These are phyloP conservation scores for Xyliphius kryptos DNA, from an alignment of 2,113 vertebrate genomes.

Conservation along the genomic window DNA sequence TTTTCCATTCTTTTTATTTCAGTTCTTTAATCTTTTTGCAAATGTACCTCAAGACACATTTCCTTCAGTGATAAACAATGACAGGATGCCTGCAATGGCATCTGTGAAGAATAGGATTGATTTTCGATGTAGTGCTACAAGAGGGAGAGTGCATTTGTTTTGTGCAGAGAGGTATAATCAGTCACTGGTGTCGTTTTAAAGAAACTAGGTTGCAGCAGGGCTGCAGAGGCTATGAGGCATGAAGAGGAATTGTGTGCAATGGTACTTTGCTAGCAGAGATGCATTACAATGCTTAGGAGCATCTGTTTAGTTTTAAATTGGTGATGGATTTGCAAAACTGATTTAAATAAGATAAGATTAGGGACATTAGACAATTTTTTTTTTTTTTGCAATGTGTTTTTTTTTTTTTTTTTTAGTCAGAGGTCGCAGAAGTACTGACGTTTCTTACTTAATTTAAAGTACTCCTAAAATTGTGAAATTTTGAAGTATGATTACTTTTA, in stretches of 20 bases:
- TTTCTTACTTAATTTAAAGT: no score
- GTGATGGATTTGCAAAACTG: slow-evolving; percentile 1
- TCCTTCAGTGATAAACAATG: slow-evolving; percentile 49
- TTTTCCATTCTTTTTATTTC: slow-evolving; percentile 30
- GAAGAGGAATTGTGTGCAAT: slow-evolving; percentile 36
- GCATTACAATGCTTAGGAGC: slow-evolving; percentile 4
- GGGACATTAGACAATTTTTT: no score
- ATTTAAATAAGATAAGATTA: no score
- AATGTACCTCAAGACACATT: slow-evolving; percentile 38
- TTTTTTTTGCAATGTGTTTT: background rate
- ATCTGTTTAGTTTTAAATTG: background rate
- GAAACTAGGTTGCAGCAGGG: slow-evolving; percentile 48
- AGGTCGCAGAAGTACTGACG: no score
- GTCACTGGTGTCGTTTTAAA: slow-evolving; percentile 62
- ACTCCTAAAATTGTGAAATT: no score
- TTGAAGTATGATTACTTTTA: no score
- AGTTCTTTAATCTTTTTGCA: slow-evolving; percentile 33
- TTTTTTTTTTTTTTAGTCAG: background rate
- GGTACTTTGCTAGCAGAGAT: slow-evolving; percentile 35
- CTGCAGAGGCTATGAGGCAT: slow-evolving; percentile 41
- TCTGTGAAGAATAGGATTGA: slow-evolving; percentile 60
- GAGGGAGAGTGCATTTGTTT: slow-evolving; percentile 61
- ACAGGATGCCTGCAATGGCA: slow-evolving; percentile 55
- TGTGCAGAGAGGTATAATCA: slow-evolving; percentile 64
- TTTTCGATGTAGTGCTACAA: slow-evolving; percentile 57